Evolutionary conservation across 1,140 invertebrate genomes (phyloP).

Genomic region (Hesperophylax magnus): DNA sequence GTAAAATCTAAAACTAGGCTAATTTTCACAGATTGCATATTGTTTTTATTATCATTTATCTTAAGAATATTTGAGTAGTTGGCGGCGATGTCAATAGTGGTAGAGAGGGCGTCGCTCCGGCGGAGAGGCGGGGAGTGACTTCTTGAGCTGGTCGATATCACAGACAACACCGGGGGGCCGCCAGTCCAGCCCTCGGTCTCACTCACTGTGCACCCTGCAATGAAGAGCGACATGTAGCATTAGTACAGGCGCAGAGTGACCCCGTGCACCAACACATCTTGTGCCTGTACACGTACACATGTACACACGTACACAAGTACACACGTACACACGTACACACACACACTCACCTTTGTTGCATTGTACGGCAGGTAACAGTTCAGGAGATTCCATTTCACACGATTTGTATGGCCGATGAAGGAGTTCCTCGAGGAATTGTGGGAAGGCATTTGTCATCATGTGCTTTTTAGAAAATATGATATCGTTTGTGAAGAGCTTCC

Average conservation of each 20-base stretch:
- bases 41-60: constrained; percentile 73
- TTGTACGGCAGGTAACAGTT: constrained; percentile 53
- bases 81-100: constrained; percentile 65
- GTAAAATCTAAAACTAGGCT: constrained; percentile 71
- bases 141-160: constrained; percentile 81
- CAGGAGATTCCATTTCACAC: constrained; percentile 55
- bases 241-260: too few species aligned
- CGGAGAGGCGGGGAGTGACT: constrained; percentile 42
- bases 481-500: constrained; percentile 50
- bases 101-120: constrained; percentile 49
- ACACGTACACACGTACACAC: neutral
- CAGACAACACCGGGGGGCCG: constrained; percentile 68
- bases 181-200: constrained; percentile 62
- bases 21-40: constrained; percentile 78
- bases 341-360: constrained; percentile 47
- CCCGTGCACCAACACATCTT: too few species aligned
- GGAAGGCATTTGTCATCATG: constrained; percentile 52
- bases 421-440: constrained; percentile 38
- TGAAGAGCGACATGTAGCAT: neutral
- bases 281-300: too few species aligned
- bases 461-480: constrained; percentile 50
- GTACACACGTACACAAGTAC: too few species aligned
- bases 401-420: constrained; percentile 42
- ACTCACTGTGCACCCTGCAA: constrained; percentile 46
- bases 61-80: constrained; percentile 72